Evolutionary conservation across 2,797 vertebrate species (phyloP).

Genomic region (Pyrocephalus nanus): DNA sequence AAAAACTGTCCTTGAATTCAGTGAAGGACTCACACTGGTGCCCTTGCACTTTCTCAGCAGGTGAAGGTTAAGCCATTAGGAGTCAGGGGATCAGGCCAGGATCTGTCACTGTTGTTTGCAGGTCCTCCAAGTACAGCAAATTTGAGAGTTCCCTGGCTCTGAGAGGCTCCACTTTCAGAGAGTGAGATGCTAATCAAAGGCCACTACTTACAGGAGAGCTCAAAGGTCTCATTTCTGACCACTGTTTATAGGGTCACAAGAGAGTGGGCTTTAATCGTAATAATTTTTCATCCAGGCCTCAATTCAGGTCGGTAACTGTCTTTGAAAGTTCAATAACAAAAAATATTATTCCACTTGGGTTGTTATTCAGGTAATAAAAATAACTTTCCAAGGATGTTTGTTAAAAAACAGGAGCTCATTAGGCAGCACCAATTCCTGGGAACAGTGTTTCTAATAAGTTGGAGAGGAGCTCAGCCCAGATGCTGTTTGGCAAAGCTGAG

Average conservation of each 20-base stretch:
- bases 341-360: not conserved
- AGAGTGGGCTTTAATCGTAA: not conserved
- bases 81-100: not conserved
- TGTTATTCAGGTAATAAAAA: not conserved
- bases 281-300: not conserved
- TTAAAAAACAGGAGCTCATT: not conserved
- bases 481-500: not conserved
- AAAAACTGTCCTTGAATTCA: not conserved
- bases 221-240: not conserved
- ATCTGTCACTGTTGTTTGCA: not conserved
- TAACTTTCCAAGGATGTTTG: not conserved
- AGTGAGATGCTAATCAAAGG: not conserved
- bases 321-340: not conserved
- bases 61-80: too few relatives aligned
- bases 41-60: not conserved
- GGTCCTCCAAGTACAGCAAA: not conserved
- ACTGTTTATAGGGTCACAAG: not conserved
- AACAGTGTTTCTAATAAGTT: not conserved
- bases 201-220: not conserved
- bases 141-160: not conserved
- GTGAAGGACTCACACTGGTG: not conserved
- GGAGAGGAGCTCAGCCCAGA: not conserved
- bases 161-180: not conserved
- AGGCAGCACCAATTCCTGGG: not conserved
- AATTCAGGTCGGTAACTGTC: not conserved